Evolutionary conservation across 2,888 invertebrate species (phyloP), one percentile per base, ranked within the genome.

Genomic region (Hemaris fuciformis): DNA sequence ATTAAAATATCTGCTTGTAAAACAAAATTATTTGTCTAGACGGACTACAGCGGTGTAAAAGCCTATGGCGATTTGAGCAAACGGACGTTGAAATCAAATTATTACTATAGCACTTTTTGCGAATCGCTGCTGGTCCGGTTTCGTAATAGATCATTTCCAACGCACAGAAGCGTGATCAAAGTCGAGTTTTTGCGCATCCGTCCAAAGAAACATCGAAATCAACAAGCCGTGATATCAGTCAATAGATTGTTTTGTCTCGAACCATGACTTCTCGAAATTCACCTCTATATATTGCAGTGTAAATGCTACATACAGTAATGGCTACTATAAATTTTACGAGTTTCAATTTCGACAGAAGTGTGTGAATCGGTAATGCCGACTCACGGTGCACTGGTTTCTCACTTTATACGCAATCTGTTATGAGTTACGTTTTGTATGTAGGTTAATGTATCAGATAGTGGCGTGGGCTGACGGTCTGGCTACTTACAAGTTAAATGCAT

Each of bases 371-470:
- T 80, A 80, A 80, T 74, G 72, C 72, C 73, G 70, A 71, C 77
- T 74, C 79, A 77, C 81, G 79, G 79, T 81, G 83, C 77, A 80
- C 81, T 84, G 79, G 79, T 81, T 88, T 82, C 83, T 83, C 81
- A 84, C 77, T 77, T 76, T 75, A 74, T 85, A 81, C 84, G 87
- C 87, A 89, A 89, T 84, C 72, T 68, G 74, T 81, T 86, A 83
- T 80, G 81, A 81, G 77, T 83, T 81, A 84, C 80, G 73, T 72
- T 81, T 83, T 76, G 72, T 71, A 90, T 87, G 82, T 91, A 77
- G 91, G 91, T 89, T 90, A 91, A 90, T 88, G 85, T 80, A 77
- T 76, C 72, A 80, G 84, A 82, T 82, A 83, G 79, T 79, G 57
- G 57, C 57, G 27, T 43, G 22, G 45, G 45, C 57, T 57, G 41